Conservation (phyloP, 2,113 vertebrate species). For the Oxyruncus cristatus region DNA sequence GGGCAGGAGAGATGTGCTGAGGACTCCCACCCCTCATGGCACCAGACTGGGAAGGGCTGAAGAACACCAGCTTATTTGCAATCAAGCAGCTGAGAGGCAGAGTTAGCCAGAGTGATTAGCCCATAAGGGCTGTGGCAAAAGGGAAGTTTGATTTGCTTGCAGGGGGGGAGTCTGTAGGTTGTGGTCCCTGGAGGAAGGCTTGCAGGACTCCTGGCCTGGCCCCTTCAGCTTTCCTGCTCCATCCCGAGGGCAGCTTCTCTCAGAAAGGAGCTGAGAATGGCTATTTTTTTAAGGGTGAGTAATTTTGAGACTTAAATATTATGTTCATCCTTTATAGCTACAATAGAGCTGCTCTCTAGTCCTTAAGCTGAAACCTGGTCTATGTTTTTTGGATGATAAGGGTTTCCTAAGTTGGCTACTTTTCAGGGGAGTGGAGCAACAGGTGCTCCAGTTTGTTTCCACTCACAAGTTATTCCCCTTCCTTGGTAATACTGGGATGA, state of each 20-base stretch:
- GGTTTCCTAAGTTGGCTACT: not conserved
- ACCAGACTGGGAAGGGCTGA: not conserved
- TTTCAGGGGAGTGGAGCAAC: not conserved
- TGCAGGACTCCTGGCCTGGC: not conserved
- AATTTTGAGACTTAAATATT: not conserved
- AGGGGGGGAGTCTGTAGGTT: accelerated
- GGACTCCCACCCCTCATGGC: too few species aligned
- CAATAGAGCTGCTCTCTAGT: not conserved
- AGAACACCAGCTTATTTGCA: not conserved
- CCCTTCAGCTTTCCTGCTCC: not conserved
- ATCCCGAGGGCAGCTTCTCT: not conserved
- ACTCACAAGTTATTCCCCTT: not conserved
- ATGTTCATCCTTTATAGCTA: accelerated
- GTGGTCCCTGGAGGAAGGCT: not conserved
- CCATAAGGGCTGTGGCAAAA: not conserved
- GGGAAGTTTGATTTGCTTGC: accelerated
- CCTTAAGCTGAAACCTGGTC: not conserved
- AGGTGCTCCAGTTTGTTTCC: not conserved
- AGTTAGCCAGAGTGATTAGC: not conserved
- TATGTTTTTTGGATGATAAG: not conserved
- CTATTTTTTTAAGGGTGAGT: not conserved
- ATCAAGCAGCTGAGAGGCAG: not conserved
- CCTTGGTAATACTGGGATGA: accelerated
- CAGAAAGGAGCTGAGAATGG: not conserved
- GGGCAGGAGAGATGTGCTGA: not conserved